These are phyloP conservation scores for Eutrigla gurnardus DNA, from an alignment of 2,797 vertebrate genomes.

Conservation along the genomic window DNA sequence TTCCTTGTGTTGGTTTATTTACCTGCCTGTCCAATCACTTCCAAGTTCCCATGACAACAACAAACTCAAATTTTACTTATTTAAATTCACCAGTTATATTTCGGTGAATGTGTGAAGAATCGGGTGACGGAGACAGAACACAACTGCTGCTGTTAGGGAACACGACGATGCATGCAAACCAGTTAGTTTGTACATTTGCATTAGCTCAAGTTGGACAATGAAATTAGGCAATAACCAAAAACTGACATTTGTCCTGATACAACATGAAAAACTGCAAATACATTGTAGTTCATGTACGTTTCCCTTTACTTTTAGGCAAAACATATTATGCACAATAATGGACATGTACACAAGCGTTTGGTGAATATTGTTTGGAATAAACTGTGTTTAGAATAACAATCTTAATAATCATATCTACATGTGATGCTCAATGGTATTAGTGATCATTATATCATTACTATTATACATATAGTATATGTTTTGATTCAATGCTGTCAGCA, in stretches of 20 bases:
- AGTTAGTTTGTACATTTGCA: too few relatives aligned
- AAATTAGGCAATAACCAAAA: too few relatives aligned
- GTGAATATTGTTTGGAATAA: not conserved
- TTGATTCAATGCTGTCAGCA: not conserved
- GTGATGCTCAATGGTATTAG: not conserved
- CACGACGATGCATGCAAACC: too few relatives aligned
- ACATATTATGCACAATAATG: not conserved
- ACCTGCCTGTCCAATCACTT: not conserved
- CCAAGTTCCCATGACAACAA: slow-evolving; percentile 22
- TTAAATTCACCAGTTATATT: not conserved
- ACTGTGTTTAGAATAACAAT: not conserved
- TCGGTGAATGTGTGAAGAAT: too few relatives aligned
- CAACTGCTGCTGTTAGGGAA: too few relatives aligned
- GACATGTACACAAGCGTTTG: not conserved
- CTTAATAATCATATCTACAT: not conserved
- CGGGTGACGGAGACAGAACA: too few relatives aligned
- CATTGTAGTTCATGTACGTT: not conserved
- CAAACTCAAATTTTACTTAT: not conserved
- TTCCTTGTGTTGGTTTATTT: not conserved
- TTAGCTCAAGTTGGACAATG: too few relatives aligned
- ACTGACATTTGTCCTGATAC: too few relatives aligned
- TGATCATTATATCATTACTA: not conserved
- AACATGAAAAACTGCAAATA: too few relatives aligned
- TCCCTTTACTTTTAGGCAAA: not conserved
- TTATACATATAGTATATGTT: not conserved